phyloP scores from a whole-genome alignment of 1,140 invertebrate genomes.

The Brachionus paranguensis region DNA sequence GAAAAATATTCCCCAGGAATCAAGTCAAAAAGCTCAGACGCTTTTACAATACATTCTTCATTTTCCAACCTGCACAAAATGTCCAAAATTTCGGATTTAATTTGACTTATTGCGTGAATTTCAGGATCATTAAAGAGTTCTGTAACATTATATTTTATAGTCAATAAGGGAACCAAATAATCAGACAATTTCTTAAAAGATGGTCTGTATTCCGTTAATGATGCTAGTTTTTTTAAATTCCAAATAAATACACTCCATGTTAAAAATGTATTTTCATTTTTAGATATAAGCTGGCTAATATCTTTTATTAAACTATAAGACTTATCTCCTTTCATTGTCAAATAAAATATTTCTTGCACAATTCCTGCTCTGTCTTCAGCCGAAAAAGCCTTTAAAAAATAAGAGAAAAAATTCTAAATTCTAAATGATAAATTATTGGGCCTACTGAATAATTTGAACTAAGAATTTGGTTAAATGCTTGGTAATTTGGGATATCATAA shows the following conservation, averaged over 20 bases:
- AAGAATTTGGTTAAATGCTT: conserved; percentile 3
- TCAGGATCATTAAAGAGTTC: not conserved
- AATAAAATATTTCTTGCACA: not conserved
- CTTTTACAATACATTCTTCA: not conserved
- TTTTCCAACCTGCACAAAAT: not conserved
- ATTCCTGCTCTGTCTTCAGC: not conserved
- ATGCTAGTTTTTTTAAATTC: not conserved
- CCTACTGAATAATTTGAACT: not conserved
- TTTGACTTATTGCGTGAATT: not conserved
- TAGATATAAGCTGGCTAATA: not conserved
- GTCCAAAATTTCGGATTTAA: conserved; percentile 14
- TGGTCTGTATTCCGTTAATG: conserved; percentile 3
- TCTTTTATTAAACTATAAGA: not conserved
- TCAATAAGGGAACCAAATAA: not conserved
- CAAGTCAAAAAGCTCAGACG: not conserved
- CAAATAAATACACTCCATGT: conserved; percentile 15
- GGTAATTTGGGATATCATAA: not conserved
- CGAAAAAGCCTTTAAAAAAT: not conserved
- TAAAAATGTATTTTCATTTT: conserved; percentile 2
- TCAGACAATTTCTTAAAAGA: not conserved
- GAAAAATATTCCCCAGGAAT: not conserved
- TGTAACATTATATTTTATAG: not conserved
- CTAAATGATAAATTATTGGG: not conserved
- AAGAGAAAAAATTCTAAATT: not conserved
- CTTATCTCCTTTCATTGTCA: not conserved